phyloP scores from a whole-genome alignment of 2,113 vertebrate genomes.

The Phyllostomus hastatus region DNA sequence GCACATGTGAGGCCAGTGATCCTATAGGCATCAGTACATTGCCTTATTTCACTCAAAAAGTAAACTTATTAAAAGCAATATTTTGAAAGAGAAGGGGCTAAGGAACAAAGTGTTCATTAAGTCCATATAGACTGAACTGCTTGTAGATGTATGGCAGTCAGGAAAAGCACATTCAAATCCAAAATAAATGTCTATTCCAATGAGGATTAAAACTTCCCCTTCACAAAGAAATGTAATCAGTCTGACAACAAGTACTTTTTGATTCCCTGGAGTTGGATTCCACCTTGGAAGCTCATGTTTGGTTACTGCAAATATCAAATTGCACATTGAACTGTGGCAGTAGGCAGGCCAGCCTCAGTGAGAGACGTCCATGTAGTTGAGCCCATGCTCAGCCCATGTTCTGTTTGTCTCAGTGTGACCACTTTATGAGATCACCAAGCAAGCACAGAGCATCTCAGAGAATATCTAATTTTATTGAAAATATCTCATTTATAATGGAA shows the following conservation, averaged over 20 bases:
- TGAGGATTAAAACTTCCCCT: background rate
- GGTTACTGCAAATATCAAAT: background rate
- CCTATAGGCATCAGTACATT: background rate
- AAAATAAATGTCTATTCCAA: background rate
- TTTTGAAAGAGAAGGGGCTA: conserved; percentile 10
- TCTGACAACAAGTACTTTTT: background rate
- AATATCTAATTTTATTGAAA: background rate
- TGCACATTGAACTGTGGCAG: background rate
- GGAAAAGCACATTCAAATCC: background rate
- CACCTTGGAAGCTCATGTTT: background rate
- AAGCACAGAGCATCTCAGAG: background rate
- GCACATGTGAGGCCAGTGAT: background rate
- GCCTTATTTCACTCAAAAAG: conserved; percentile 6
- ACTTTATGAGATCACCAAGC: background rate
- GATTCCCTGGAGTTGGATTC: background rate
- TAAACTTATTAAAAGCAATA: background rate
- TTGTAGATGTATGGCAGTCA: background rate
- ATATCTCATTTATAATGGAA: background rate
- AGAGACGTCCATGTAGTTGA: background rate
- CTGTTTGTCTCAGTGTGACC: background rate
- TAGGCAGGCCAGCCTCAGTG: background rate
- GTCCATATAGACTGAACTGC: background rate
- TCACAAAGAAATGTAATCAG: background rate
- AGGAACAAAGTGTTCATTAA: background rate
- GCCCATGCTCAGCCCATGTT: background rate